phyloP scores from a whole-genome alignment of 2,888 invertebrate genomes.

The Atethmia centrago region DNA sequence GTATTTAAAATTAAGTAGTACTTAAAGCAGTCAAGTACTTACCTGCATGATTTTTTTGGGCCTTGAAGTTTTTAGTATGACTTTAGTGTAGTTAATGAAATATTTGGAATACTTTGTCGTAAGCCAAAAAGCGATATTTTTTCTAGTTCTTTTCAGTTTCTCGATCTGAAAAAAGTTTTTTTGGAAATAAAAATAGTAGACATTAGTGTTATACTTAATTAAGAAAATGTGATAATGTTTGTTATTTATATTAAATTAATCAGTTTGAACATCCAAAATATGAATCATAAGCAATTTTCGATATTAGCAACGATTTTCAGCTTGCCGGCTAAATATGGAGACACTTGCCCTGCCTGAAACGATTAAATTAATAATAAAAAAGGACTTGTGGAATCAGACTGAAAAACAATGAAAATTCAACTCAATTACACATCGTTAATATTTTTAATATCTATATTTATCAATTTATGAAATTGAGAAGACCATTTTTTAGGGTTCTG shows the following conservation, averaged over 20 bases:
- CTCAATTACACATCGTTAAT: not conserved
- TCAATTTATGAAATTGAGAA: too few species aligned
- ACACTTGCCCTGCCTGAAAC: not conserved
- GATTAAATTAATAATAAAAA: not conserved
- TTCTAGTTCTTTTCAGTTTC: not conserved
- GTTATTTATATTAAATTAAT: not conserved
- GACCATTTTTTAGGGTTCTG: too few species aligned
- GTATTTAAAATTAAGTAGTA: slow-evolving; percentile 34
- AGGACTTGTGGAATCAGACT: not conserved
- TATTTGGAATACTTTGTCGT: not conserved
- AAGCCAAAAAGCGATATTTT: not conserved
- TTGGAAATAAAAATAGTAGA: not conserved
- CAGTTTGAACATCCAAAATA: not conserved
- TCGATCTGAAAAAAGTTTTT: not conserved
- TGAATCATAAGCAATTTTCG: not conserved
- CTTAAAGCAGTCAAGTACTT: not conserved
- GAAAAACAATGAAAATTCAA: not conserved
- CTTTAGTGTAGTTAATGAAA: slow-evolving; percentile 2
- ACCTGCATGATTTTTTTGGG: not conserved
- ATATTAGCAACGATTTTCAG: not conserved
- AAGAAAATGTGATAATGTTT: too few species aligned
- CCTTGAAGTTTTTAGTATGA: slow-evolving; percentile 15
- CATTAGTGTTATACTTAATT: not conserved
- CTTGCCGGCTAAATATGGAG: not conserved
- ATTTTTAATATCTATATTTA: not conserved